Base-by-base conservation (phyloP, 2,888 invertebrate genomes). In the Ormyrus nitidulus region DNA sequence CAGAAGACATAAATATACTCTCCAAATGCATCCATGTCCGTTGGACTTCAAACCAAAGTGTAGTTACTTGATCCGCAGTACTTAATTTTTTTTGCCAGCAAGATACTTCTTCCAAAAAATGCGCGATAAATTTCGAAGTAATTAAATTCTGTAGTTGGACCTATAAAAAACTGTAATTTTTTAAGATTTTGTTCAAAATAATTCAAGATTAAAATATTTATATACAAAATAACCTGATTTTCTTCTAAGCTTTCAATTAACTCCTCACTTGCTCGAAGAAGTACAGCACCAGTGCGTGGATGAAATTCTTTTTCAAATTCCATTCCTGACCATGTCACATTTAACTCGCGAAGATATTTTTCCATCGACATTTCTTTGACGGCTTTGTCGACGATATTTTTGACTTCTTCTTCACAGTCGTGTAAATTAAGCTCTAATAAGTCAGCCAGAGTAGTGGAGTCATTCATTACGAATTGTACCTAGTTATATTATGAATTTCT, bases 361-460 rank as follows among this genome's bases (percentile, higher is more conserved):
- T 99, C 99, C 98, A 99, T 99, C 2, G 97, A 97, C 97, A 98
- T 98, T 92, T 99, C 99, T 91, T 99, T 99, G 0, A 98, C 98
- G 0, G 99, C 98, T 92, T 98, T 98, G 90, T 99, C 99, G 8
- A 99, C 99, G 86, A 99, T 98, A 90, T 97, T 97, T 88, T 98
- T 97, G 0, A 98, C 98, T 91, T 99, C 98, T 90, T 99, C 99
- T 91, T 99, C 99, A 90, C 97, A 98, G 91, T 98, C 97, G 90
- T 99, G 99, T 9, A 99, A 93, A 91, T 98, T 98, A 68, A 99
- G 91, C 6, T 96, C 96, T 83, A 99, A 92, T 44, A 99, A 92
- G 89, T 99, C 98, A 1, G 98, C 96, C 85, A 99, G 91, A 0
- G 98, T 98, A 9, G 98, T 99, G 83, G 94, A 95, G 86, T 95